Conservation (phyloP, 2,797 vertebrate genomes). For the Xenopus petersii region DNA sequence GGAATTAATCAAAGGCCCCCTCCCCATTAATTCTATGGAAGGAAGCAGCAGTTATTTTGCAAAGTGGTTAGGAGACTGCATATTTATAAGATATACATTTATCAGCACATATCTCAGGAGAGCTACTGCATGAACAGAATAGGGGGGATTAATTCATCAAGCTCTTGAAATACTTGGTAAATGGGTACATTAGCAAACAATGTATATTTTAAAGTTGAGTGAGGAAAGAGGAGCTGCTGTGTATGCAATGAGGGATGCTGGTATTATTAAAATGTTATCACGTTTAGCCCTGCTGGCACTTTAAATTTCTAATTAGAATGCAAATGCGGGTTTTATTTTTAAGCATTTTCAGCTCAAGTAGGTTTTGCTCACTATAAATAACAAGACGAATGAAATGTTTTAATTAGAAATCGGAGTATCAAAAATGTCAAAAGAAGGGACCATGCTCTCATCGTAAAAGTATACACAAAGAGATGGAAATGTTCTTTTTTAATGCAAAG, state of each 20-base stretch:
- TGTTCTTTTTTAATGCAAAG: too few relatives aligned
- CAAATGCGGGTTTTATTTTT: not conserved
- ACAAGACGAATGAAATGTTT: too few relatives aligned
- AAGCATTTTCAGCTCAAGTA: not conserved
- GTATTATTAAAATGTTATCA: constrained; percentile 12
- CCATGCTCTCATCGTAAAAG: too few relatives aligned
- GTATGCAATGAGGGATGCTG: not conserved
- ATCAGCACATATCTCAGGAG: constrained; percentile 48
- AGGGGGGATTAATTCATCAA: constrained; percentile 47
- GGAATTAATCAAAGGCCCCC: constrained; percentile 45
- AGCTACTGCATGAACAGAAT: constrained; percentile 44
- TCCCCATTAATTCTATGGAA: constrained; percentile 48
- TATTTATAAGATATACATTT: constrained; percentile 50
- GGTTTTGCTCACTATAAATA: too few relatives aligned
- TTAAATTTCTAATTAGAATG: constrained; percentile 2
- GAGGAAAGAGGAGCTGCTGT: constrained; percentile 1
- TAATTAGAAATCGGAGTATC: too few relatives aligned
- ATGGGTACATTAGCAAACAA: constrained; percentile 47
- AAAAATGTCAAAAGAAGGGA: too few relatives aligned
- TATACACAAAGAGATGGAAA: too few relatives aligned
- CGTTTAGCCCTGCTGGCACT: not conserved
- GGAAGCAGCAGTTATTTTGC: constrained; percentile 47
- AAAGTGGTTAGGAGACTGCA: constrained; percentile 46
- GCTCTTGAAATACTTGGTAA: constrained; percentile 36
- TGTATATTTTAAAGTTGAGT: constrained; percentile 40